Base-by-base conservation (phyloP, 2,797 vertebrate genomes). In the Falco biarmicus region DNA sequence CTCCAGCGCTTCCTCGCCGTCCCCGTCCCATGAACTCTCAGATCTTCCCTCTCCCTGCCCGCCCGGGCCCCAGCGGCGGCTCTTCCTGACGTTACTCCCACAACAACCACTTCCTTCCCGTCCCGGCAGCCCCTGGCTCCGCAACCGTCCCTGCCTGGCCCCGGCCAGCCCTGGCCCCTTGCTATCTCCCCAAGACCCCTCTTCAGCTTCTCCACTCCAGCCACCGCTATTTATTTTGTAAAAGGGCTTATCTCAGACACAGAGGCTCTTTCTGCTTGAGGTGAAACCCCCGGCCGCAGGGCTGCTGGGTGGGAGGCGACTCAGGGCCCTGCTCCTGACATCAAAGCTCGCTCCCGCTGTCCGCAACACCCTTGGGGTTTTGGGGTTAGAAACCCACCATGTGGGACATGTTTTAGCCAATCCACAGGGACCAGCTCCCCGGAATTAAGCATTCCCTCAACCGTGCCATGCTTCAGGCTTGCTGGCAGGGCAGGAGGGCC, bases 51-150 rank as follows among this genome's bases (percentile, higher is more conserved):
- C 79, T 90, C 89, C 66, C 69, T 83, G 95, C 63, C 80, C 0
- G 0, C 88, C 47, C 8, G 26, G 96, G 90, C 88, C 94, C 88
- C 94, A 90, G 81, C 60, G 3, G 24, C 77, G 84, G 86, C 78
- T 90, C 89, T 94, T 96, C 96, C 95, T 95, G 94, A 92, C 76
- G 88, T 94, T 96, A 90, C 95, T 96, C 89, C 85, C 91, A 74
- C 87, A 90, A 69, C 73, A 87, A 63, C 93, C 92, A 60, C 91
- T 91, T 85, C 90, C 78, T 78, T 77, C 69, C 76, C 13, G 19
- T 81, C 79, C 75, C 28, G 3, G 45, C 86, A 87, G 56, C 65
- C 86, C 45, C 70, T 4, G 14, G 86, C 90, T 92, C 90, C 16
- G 1, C 71, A 89, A 5, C 82, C 54, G 4, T 50, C 75, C 76